Percentiles rank a stretch among this genome's conserved stretches.
phyloP scores from a whole-genome alignment of 30 jellyfish, hydroid and myxozoan species.

The Aurelia aurita region DNA sequence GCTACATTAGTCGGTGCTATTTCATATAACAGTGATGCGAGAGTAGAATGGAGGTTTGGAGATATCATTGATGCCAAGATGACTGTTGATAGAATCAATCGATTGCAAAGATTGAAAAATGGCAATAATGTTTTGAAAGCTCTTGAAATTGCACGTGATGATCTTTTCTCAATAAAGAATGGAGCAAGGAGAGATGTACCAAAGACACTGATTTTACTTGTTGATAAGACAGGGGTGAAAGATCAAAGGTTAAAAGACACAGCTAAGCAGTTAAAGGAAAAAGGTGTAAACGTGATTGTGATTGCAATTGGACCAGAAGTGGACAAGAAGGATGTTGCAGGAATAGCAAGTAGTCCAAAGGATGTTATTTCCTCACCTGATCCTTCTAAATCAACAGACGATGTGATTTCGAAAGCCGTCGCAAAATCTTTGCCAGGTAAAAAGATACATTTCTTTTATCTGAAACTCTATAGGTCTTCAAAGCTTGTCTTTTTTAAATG shows the following conservation, averaged over 20 bases:
- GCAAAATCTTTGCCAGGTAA: conserved; percentile 11
- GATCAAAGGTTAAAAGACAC: conserved; percentile 12
- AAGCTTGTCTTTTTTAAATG: no score
- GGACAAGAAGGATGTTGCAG: conserved; percentile 28
- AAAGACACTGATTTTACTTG: conserved; percentile 62
- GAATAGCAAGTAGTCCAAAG: conserved; percentile 42
- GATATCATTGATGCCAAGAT: conserved; percentile 2
- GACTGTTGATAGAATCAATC: conserved; percentile 24
- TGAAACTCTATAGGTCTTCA: no score
- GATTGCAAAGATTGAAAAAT: background rate
- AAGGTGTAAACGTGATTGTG: conserved; percentile 63
- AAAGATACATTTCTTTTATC: no score
- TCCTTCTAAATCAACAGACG: background rate
- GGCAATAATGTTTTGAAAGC: conserved; percentile 53
- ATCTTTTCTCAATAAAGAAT: conserved; percentile 14
- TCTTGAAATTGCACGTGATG: conserved; percentile 40
- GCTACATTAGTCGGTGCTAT: conserved; percentile 62
- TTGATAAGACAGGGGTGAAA: conserved; percentile 32
- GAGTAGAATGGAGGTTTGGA: conserved; percentile 52
- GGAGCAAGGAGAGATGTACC: conserved; percentile 54
- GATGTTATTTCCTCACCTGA: background rate
- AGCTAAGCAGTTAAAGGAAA: conserved; percentile 39
- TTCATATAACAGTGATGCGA: conserved; percentile 35
- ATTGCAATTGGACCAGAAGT: conserved; percentile 74
- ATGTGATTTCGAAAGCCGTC: background rate